These are phyloP conservation scores for Entosphenus tridentatus DNA, from an alignment of 2,113 vertebrate species.

Conservation along the genomic window DNA sequence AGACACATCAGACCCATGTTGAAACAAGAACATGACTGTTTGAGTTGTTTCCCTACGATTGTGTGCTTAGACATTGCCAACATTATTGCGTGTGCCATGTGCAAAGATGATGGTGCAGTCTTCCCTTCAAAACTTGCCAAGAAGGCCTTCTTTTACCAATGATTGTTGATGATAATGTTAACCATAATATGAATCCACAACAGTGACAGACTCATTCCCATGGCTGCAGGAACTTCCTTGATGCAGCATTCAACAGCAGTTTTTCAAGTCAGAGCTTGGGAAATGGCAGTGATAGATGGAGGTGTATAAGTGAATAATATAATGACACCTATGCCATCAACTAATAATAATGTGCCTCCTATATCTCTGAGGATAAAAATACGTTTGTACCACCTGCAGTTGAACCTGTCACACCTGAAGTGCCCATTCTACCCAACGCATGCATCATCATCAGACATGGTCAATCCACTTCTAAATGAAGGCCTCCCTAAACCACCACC, in stretches of 20 bases:
- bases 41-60: neutral
- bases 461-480: no score
- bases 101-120: neutral
- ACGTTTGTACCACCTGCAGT: neutral
- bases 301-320: neutral
- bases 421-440: neutral
- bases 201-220: neutral
- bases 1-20: neutral
- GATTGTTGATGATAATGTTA: neutral
- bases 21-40: neutral
- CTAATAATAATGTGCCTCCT: neutral
- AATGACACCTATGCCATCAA: neutral
- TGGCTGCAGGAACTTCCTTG: neutral
- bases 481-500: no score
- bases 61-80: slow-evolving; percentile 5
- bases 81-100: neutral
- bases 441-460: neutral
- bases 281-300: neutral
- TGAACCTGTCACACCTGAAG: neutral
- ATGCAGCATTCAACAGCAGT: neutral
- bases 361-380: neutral
- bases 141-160: neutral
- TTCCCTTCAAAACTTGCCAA: neutral
- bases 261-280: neutral
- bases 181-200: slow-evolving; percentile 1